Evolutionary conservation across 1,140 invertebrate species (phyloP).

Genomic region (Sminthurinus signatus): DNA sequence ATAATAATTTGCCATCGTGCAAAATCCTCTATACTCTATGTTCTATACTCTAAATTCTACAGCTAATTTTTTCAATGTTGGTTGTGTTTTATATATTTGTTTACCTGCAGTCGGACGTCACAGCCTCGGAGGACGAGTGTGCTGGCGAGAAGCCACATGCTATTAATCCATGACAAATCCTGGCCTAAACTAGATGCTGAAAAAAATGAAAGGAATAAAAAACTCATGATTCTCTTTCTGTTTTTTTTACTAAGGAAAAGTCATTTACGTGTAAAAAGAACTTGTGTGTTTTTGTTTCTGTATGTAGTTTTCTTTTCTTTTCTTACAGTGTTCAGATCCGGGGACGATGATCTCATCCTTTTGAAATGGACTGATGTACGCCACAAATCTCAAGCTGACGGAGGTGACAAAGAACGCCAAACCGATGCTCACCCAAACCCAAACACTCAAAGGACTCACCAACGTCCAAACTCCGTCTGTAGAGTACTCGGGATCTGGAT

Average conservation of each 20-base stretch:
- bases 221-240: no score
- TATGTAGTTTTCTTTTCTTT: no score
- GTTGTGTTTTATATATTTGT: no score
- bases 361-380: conserved; percentile 38
- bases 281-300: no score
- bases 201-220: no score
- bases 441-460: conserved; percentile 35
- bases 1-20: background rate
- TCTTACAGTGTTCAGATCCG: conserved; percentile 32
- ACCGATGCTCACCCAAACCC: conserved; percentile 40
- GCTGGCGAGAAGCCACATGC: conserved; percentile 38
- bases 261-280: no score
- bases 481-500: conserved; percentile 11
- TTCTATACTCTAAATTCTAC: no score
- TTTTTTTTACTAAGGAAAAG: no score
- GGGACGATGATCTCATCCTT: conserved; percentile 40
- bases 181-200: conserved; percentile 21
- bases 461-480: conserved; percentile 28
- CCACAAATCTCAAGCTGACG: conserved; percentile 35
- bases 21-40: no score
- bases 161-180: conserved; percentile 35
- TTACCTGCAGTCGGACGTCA: conserved; percentile 34
- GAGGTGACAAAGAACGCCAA: conserved; percentile 38
- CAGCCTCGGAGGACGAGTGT: conserved; percentile 37
- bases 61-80: no score